Evolutionary conservation across 1,140 invertebrate genomes (phyloP), one percentile per base, ranked within the genome.

Genomic region (Ditylenchus dipsaci): DNA sequence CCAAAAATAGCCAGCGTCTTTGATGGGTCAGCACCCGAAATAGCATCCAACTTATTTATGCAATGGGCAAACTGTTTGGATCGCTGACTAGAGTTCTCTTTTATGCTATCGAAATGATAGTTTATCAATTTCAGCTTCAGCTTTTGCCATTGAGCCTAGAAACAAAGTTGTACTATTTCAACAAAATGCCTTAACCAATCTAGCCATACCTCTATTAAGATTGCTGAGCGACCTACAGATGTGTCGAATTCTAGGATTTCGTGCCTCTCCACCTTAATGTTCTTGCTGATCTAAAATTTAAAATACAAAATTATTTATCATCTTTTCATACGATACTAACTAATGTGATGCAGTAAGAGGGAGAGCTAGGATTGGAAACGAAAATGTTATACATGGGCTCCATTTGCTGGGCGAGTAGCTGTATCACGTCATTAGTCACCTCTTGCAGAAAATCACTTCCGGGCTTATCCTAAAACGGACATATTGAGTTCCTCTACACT

Each of bases 381-480:
- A 78, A 75, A 15, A 75, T 73, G 19, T 78, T 67, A 53, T 78
- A 78, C 21, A 77, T 69, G 7, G 38, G 30, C 33, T 45, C 23
- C 57, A 78, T 66, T 29, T 76, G 65, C 9, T 65, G 43, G 43
- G 15, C 65, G 11, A 87, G 72, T 67, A 83, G 84, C 27, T 73
- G 67, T 56, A 83, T 81, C 1, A 86, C 84, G 19, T 82, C 72
- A 9, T 84, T 83, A 21, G 87, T 83, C 19, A 89, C 84, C 83
- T 89, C 88, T 83, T 89, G 88, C 29, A 89, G 81, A 73, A 88
- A 0, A 88, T 85, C 47, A 88, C 79, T 77, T 88, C 87, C 11
- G 87, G 86, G 30, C 86, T 83, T 65, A 87, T 86, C 65, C 87
- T 88, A 74, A 47, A 82, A 78, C 15, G 29, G n/a, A n/a, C n/a